Base-by-base conservation (phyloP, 2,113 vertebrate species). In the Eonycteris spelaea region DNA sequence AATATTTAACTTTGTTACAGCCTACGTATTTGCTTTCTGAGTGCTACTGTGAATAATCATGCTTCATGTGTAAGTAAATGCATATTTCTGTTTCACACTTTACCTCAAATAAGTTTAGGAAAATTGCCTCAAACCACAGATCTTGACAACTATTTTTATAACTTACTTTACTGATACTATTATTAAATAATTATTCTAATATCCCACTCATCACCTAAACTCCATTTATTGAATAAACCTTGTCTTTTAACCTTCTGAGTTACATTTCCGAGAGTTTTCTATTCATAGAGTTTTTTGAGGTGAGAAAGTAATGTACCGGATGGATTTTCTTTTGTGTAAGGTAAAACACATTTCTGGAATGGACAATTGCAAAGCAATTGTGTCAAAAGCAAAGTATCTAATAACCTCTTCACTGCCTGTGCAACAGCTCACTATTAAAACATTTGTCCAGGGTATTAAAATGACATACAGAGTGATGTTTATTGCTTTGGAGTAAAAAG, bases 361-460 rank as follows among this genome's bases (percentile, higher is more conserved):
- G 40, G 40, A 86, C 57, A 90, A 51, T 68, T 75, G 71, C 40
- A 71, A 80, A 80, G 26, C 65, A 93, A 53, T 95, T 91, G 28
- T 91, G 65, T 85, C 96, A 79, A 91, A 97, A 94, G 65, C 55
- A 57, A 89, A 83, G 40, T 84, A 59, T 95, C 77, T 91, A 86
- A 90, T 91, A 93, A 94, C 85, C 78, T 93, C 78, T 79, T 88
- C 84, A 86, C 35, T 61, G 80, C n/a, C 79, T 93, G 22, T 78
- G 83, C 65, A 95, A 87, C 48, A 93, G 85, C 63, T 96, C 77
- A 70, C 85, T 96, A 80, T 89, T 92, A 87, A 94, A 93, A 77
- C 91, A 86, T 96, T 96, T 96, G 91, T 96, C 77, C 68, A 74
- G 90, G 51, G 63, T 89, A 95, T 96, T 97, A 97, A 96, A 97